phyloP scores from a whole-genome alignment of 2,888 invertebrate genomes.

The Latheticus oryzae region DNA sequence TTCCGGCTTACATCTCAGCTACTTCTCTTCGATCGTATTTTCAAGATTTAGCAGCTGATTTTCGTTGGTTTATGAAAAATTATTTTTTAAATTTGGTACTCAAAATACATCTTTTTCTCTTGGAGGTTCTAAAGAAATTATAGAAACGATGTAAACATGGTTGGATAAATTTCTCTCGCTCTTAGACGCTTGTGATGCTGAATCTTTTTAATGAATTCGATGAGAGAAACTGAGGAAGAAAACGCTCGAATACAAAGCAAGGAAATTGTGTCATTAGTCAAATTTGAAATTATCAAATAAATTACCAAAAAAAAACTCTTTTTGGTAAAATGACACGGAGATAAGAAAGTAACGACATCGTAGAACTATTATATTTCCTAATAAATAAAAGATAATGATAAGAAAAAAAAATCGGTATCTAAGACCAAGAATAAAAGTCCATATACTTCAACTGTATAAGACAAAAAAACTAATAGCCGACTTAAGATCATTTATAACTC shows the following conservation, averaged over 20 bases:
- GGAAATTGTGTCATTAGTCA: constrained; percentile 51
- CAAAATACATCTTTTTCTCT: constrained; percentile 2
- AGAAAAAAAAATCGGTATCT: too few relatives aligned
- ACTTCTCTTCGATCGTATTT: constrained; percentile 18
- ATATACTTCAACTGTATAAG: too few relatives aligned
- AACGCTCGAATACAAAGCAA: constrained; percentile 43
- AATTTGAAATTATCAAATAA: constrained; percentile 48
- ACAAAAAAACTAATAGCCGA: too few relatives aligned
- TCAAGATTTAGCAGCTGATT: constrained; percentile 28
- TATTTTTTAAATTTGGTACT: constrained; percentile 19
- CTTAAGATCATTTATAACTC: not conserved
- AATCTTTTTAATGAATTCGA: constrained; percentile 43
- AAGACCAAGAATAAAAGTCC: too few relatives aligned
- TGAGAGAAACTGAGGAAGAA: constrained; percentile 33
- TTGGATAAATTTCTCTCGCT: constrained; percentile 32
- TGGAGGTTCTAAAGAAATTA: constrained; percentile 13
- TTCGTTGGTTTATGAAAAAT: constrained; percentile 33
- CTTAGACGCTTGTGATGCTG: constrained; percentile 22
- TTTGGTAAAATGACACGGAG: too few relatives aligned
- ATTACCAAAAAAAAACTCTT: constrained; percentile 44
- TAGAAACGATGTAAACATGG: constrained; percentile 30
- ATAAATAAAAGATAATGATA: too few relatives aligned
- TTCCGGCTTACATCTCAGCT: constrained; percentile 23
- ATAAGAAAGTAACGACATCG: too few relatives aligned
- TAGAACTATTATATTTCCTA: too few relatives aligned